A percentile compares a stretch with the other conserved stretches of the same genome.
Evolutionary conservation across 2,888 invertebrate species (phyloP).

Genomic region (Lordiphosa fenestrarum): DNA sequence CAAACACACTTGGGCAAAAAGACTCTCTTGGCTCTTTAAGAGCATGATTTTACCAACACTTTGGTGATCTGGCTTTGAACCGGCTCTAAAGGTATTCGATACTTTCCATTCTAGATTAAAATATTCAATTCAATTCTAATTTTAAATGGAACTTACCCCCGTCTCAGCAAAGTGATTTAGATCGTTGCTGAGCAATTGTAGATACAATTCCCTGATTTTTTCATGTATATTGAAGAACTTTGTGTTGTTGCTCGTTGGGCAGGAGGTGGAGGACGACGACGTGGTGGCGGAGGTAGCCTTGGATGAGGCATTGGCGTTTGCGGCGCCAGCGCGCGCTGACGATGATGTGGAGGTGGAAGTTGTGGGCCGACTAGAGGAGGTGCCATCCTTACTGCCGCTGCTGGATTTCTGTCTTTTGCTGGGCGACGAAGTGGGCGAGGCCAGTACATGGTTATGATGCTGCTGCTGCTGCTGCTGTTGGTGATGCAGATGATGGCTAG

Average conservation of each 20-base stretch:
- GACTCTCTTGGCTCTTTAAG: too few relatives aligned
- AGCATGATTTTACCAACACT: too few relatives aligned
- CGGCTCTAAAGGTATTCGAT: too few relatives aligned
- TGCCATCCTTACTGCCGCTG: constrained; percentile 48
- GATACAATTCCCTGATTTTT: constrained; percentile 78
- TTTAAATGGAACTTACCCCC: constrained; percentile 68
- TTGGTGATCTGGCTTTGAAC: not conserved
- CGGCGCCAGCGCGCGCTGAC: constrained; percentile 41
- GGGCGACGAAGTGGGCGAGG: constrained; percentile 76
- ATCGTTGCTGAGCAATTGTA: constrained; percentile 78
- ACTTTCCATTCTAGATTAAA: too few relatives aligned
- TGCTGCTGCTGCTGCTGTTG: constrained; percentile 47
- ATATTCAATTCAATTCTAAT: not conserved
- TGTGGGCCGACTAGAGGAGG: constrained; percentile 65
- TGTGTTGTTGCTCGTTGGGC: constrained; percentile 42
- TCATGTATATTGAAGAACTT: constrained; percentile 79
- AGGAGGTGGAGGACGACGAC: constrained; percentile 24
- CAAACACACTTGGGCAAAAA: too few relatives aligned
- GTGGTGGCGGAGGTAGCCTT: constrained; percentile 28
- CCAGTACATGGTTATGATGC: constrained; percentile 59
- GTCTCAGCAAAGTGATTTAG: constrained; percentile 78
- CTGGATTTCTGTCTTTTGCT: constrained; percentile 76
- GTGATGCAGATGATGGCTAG: constrained; percentile 49
- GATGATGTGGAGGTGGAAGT: constrained; percentile 42
- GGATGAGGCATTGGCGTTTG: constrained; percentile 43